Evolutionary conservation across 2,888 invertebrate species (phyloP), one percentile per base, ranked within the genome.

Genomic region (Parnassius smintheus): DNA sequence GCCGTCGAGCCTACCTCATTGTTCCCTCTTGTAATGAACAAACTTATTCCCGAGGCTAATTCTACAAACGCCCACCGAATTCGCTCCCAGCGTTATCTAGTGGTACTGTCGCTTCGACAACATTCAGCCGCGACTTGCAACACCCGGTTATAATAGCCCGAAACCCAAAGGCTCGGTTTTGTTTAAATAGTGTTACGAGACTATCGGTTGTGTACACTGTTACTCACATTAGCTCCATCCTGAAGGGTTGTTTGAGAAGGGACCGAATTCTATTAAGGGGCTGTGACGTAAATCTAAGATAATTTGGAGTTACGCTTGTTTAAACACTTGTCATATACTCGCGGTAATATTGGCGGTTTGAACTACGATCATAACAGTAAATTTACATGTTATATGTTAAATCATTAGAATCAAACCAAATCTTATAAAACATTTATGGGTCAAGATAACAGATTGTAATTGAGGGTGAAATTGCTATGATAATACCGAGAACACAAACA

Each of bases 31-130:
- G 86, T 91, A 91, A 91, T 91, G 91, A 91, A 91, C 88, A 85
- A 91, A 91, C 90, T 91, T 91, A 88, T 87, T 89, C 86, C 82
- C 79, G 78, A 79, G 76, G 83, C 88, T 90, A 88, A 91, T 85
- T 74, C 86, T 81, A 82, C 82, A 85, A 78, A 79, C 74, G 77
- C 76, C 79, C 78, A 75, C 89, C 88, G 77, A 91, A 91, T 88
- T 88, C 83, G 68, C 78, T 77, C 76, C 75, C 79, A 76, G 76
- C 77, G 78, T 86, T 90, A 88, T 88, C 88, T 83, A 71, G 64
- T 66, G 62, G 71, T 80, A 81, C 83, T 88, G 87, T 86, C 83
- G 79, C 70, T 60, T 62, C 64, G 67, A 68, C 68, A 48, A 48
- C 48, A 72, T 75, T 67, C 62, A 77, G 77, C 77, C 73, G 71